Percentiles rank a stretch among this genome's conserved stretches.
These are phyloP conservation scores for Echinometra lucunter DNA, from an alignment of 53 echinoderm and acorn worm genomes.

Conservation along the genomic window DNA sequence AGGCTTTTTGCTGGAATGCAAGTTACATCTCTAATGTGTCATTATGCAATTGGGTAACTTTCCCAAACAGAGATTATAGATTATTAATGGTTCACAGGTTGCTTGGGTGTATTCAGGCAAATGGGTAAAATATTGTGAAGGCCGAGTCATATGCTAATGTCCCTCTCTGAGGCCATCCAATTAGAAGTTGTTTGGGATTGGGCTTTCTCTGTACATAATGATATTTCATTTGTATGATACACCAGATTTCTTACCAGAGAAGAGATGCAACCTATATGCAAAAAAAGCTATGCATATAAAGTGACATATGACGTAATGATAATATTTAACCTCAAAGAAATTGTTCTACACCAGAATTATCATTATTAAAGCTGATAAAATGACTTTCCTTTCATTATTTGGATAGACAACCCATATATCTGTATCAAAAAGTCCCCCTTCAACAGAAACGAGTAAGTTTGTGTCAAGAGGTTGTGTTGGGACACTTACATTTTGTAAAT, in stretches of 20 bases:
- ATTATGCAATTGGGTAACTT: slow-evolving; percentile 16
- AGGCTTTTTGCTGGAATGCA: slow-evolving; percentile 17
- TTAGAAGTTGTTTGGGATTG: slow-evolving; percentile 17
- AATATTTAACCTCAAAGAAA: not conserved
- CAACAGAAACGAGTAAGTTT: slow-evolving; percentile 17
- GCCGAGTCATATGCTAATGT: slow-evolving; percentile 17
- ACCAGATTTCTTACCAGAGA: slow-evolving; percentile 17
- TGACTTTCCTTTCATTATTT: slow-evolving; percentile 16
- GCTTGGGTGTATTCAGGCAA: slow-evolving; percentile 17
- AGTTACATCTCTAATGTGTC: slow-evolving; percentile 10
- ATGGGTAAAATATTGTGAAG: slow-evolving; percentile 16
- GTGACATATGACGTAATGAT: slow-evolving; percentile 17
- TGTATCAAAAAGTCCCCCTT: slow-evolving; percentile 17
- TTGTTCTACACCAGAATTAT: slow-evolving; percentile 16
- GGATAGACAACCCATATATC: slow-evolving; percentile 17
- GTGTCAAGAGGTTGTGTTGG: slow-evolving; percentile 50
- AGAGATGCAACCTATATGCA: slow-evolving; percentile 17
- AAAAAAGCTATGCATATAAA: slow-evolving; percentile 10
- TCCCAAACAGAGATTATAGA: slow-evolving; percentile 17
- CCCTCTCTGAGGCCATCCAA: slow-evolving; percentile 18
- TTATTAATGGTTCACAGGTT: slow-evolving; percentile 16
- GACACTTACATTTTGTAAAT: slow-evolving; percentile 30
- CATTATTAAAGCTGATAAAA: slow-evolving; percentile 16
- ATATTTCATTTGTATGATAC: slow-evolving; percentile 16
- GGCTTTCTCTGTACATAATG: slow-evolving; percentile 17